Conservation (phyloP, 2,888 invertebrate genomes). For the Oscheius myriophilus region DNA sequence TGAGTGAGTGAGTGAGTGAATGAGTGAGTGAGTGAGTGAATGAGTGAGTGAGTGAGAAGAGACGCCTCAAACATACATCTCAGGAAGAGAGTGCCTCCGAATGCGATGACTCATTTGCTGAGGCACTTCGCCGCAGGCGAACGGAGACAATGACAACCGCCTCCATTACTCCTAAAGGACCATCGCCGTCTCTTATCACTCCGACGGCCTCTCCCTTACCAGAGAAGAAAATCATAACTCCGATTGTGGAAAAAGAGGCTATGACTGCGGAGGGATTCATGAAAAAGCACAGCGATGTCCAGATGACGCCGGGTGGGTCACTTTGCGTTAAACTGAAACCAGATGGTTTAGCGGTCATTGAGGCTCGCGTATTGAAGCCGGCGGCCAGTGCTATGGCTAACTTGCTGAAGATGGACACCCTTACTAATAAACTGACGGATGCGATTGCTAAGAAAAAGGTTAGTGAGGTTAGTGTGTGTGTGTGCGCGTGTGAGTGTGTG, state of each 20-base stretch:
- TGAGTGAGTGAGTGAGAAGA: too few relatives aligned
- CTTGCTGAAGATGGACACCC: conserved; percentile 21
- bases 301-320: conserved; percentile 28
- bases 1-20: too few relatives aligned
- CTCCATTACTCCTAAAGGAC: conserved; percentile 20
- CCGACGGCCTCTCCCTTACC: conserved; percentile 16
- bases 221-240: background rate
- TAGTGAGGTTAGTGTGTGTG: background rate
- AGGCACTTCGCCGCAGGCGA: background rate
- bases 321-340: background rate
- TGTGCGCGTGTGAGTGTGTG: too few relatives aligned
- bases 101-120: background rate
- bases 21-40: too few relatives aligned
- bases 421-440: conserved; percentile 23
- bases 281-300: conserved; percentile 19
- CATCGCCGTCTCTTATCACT: conserved; percentile 14
- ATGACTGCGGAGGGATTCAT: conserved; percentile 5
- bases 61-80: too few relatives aligned
- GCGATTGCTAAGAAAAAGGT: conserved; percentile 29
- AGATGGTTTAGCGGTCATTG: conserved; percentile 31
- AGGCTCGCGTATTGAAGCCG: conserved; percentile 27
- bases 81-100: background rate
- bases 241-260: background rate
- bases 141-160: background rate
- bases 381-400: conserved; percentile 36